Base-by-base conservation (phyloP, 2,888 invertebrate species). In the Megalurothrips usitatus region DNA sequence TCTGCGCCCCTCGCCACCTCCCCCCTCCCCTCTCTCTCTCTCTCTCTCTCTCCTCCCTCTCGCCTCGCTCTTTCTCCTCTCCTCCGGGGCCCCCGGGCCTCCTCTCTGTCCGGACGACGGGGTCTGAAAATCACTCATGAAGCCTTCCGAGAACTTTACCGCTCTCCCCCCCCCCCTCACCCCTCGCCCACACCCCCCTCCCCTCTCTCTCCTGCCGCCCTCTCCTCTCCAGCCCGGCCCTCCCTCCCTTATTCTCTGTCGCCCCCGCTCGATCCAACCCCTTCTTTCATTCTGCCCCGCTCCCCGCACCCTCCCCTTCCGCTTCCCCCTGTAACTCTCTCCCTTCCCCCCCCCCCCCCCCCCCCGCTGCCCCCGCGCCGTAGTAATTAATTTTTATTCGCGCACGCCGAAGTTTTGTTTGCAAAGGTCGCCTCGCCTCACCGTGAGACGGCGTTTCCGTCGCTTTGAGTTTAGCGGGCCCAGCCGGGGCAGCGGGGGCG, bases 381-480 rank as follows among this genome's bases (percentile, higher is more conserved):
- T 23, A 75, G 68, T 75, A 75, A 75, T 75, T 75, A 75, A 75
- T 75, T 75, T 75, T 75, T 75, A 75, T 26, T 75, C 26, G 23
- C 68, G 23, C 68, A 4, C 23, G 26, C 68, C 68, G 2, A 75
- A 75, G 68, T 75, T 75, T 26, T 75, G 68, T 75, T 75, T 75
- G 68, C 68, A 26, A 6, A 26, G 68, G 68, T 68, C 68, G 68
- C 68, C 26, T 11, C 26, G 23, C 78, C 26, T 28, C 79, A 52
- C 28, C n/a, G 80, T 49, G 58, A 26, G 48, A 47, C 78, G 79
- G 63, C 48, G 80, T 47, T 79, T 78, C 75, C 49, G 79, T 83
- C 81, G 81, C 81, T 82, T 86, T 85, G 85, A 86, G 86, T 85
- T 85, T 85, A 84, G 85, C 83, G 84, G 84, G 84, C 84, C 34